Evolutionary conservation across 2,113 vertebrate species (phyloP), one percentile per base, ranked within the genome.

Genomic region (Gasterosteus aculeatus): DNA sequence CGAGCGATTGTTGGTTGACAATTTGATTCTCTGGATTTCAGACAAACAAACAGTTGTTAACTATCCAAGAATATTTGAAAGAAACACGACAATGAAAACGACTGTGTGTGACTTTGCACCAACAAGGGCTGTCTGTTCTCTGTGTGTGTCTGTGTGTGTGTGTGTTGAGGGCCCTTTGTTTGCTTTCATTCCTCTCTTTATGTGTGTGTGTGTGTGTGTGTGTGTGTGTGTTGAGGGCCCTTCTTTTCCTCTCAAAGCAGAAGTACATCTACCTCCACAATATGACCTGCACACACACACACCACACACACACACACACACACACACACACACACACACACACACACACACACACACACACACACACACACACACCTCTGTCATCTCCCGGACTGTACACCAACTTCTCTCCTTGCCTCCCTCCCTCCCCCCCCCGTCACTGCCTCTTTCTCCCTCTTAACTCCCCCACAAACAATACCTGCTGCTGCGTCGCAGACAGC

Each of bases 401-500:
- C 63, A 83, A 69, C 80, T 75, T 74, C 74, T 57, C 66, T 77
- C 72, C 67, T 61, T 69, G 76, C 57, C 54, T 51, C 69, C 65
- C 57, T 70, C 61, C 39, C 18, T 69, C 69, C 47, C 71, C 64
- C 16, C 69, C 47, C 71, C 64, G 22, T 69, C 59, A 60, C 68
- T 57, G 67, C 66, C 78, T 69, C 79, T 77, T 47, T 59, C 58
- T 70, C 78, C 68, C 76, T 80, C 69, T 67, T 29, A 47, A 83
- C 88, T 88, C 86, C 86, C 78, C 79, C 81, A 22, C 88, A 87
- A 86, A 86, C 67, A 81, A 10, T 64, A 70, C 83, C 83, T 80
- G 73, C 83, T 83, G 83, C 85, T 90, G 84, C 83, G 63, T 69
- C 60, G 78, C 78, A 86, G 81, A 86, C 80, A 49, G 81, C 44